A percentile compares a stretch with the other conserved stretches of the same genome.
Evolutionary conservation across 1,140 invertebrate species (phyloP).

Genomic region (Vanessa tameamea): DNA sequence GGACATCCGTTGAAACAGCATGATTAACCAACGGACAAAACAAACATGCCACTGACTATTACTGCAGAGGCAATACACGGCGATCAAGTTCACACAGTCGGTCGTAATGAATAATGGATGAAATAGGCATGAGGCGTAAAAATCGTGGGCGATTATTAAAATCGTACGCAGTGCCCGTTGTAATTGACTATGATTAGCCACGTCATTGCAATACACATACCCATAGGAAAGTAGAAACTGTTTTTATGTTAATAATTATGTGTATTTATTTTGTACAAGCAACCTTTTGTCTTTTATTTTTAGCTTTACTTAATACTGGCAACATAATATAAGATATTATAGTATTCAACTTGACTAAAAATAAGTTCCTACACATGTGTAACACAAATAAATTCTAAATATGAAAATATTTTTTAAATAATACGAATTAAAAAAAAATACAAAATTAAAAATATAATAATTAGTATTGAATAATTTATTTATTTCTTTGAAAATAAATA

Average conservation of each 20-base stretch:
- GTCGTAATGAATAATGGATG: slow-evolving; percentile 36
- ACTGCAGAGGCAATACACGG: slow-evolving; percentile 2
- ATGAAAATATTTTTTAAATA: too few species aligned
- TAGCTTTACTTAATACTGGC: too few species aligned
- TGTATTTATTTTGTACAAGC: too few species aligned
- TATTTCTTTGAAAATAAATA: too few species aligned
- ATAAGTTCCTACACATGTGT: too few species aligned
- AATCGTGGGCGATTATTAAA: slow-evolving; percentile 43
- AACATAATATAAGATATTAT: too few species aligned
- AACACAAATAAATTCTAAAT: too few species aligned
- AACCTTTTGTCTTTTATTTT: too few species aligned
- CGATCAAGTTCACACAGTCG: slow-evolving; percentile 32
- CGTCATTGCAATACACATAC: slow-evolving; percentile 28
- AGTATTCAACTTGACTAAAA: too few species aligned
- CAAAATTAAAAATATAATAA: too few species aligned
- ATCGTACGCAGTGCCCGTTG: slow-evolving; percentile 35
- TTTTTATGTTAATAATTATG: not conserved
- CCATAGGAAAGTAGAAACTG: slow-evolving; percentile 26
- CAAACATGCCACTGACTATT: slow-evolving; percentile 25
- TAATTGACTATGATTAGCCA: slow-evolving; percentile 31
- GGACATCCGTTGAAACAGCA: slow-evolving; percentile 3
- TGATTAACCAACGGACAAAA: slow-evolving; percentile 33
- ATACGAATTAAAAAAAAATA: too few species aligned
- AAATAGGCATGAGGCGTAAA: slow-evolving; percentile 38
- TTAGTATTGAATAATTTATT: too few species aligned